Base-by-base conservation (phyloP, 2,113 vertebrate genomes). In the Pygoscelis adeliae region DNA sequence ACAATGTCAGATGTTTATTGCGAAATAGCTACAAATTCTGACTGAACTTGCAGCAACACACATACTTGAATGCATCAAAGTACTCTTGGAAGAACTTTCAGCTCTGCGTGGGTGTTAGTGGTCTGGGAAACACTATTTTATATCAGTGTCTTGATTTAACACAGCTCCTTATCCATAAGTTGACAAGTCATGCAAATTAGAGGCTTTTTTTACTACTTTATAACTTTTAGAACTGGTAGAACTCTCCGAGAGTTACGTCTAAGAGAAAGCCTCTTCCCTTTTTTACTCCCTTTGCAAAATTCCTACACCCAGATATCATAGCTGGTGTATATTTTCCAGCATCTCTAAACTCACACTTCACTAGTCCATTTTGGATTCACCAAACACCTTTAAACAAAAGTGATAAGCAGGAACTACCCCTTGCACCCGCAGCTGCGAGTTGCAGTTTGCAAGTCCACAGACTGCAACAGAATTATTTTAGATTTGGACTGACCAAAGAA, bases 1-100 rank as follows among this genome's bases (percentile, higher is more conserved):
- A 79, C 92, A 96, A 61, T 61, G 55, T 76, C 87, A 74, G 96
- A 72, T 93, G 34, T 74, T 94, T 95, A 81, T 83, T 84, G 88
- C 0, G 19, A 95, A 97, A 94, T 10, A 19, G 46, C 81, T 84
- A 90, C 92, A 85, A 91, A 90, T 81, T 72, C 69, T 91, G 62
- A 79, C 83, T 90, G 81, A 94, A 95, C 52, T 89, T 70, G 78
- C 11, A 94, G 69, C 55, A 86, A 53, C 52, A 86, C 26, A 50
- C 13, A 42, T 17, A 40, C 46, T 87, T 53, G 58, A 83, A 59
- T 38, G 55, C 25, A 63, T 49, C 76, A 61, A 47, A 91, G 49
- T 27, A 74, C n/a, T 66, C 63, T 89, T 91, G 50, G 79, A 91
- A 89, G 61, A 87, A 56, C 59, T 83, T 93, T 93, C 46, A 32